Base-by-base conservation (phyloP, 2,113 vertebrate species). In the Scolopax mira region DNA sequence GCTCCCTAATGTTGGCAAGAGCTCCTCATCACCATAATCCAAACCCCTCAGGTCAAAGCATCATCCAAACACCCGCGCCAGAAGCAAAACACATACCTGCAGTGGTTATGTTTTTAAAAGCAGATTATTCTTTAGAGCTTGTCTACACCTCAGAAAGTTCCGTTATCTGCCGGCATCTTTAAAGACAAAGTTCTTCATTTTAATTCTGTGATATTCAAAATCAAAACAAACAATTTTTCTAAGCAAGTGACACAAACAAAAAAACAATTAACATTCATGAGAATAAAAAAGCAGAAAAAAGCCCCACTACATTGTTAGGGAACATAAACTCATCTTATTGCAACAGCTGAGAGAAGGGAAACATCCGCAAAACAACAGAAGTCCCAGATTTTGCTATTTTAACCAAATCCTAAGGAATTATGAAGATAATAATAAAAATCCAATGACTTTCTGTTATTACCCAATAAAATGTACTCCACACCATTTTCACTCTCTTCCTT, bases 271-370 rank as follows among this genome's bases (percentile, higher is more conserved):
- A 72, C 3, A 74, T 27, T 44, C 8, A 54, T 8, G 13, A 4
- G 13, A 81, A 64, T 25, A 33, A 90, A 64, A 78, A 81, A 42
- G 6, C 5, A 55, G 23, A 6, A 7, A 5, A 62, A 95, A 82
- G 54, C 0, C 0, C 4, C 7, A 18, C 10, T 79, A 7, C 5
- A 31, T 22, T 16, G 1, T 69, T 52, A 65, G 1, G 7, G 13
- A 84, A 73, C 49, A 57, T 44, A 73, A 91, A 61, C 5, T 41
- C 10, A 33, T 57, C 5, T 66, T 79, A 69, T 58, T 72, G 31
- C 37, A 82, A 35, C 7, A 88, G 11, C 18, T 73, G 35, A 90
- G 35, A 77, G 58, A 82, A 91, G 9, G 10, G 4, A 7, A 73
- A 79, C 3, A 2, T 9, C 9, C 7, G 11, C 11, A 35, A 78